phyloP scores from a whole-genome alignment of 2,113 vertebrate species.

The Hassar affinis region DNA sequence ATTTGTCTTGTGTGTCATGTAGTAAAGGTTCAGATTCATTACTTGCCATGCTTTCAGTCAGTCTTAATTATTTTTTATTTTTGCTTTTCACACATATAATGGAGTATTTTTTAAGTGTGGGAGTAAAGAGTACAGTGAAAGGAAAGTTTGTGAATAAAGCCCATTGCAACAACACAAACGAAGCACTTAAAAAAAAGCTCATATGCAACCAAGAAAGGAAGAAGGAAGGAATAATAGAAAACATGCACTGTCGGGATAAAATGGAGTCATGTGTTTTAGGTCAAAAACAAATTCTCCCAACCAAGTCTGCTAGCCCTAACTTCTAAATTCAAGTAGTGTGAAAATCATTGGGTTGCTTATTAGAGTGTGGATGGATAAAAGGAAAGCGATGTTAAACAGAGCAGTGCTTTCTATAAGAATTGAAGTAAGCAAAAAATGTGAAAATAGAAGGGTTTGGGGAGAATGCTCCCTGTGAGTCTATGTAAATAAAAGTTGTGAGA shows the following conservation, averaged over 20 bases:
- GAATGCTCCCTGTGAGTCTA: background rate
- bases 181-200: background rate
- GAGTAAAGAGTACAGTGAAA: background rate
- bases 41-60: background rate
- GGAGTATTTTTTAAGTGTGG: background rate
- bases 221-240: constrained; percentile 10
- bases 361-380: no score
- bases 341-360: background rate
- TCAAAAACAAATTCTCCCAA: background rate
- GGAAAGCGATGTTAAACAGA: background rate
- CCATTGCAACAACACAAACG: background rate
- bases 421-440: background rate
- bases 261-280: background rate
- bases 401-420: background rate
- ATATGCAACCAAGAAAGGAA: constrained; percentile 1
- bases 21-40: background rate
- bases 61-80: background rate
- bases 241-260: constrained; percentile 5
- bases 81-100: background rate
- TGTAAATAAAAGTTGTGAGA: background rate
- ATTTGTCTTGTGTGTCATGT: background rate
- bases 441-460: background rate
- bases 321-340: background rate
- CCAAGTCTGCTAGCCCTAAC: no score
- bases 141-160: background rate